Evolutionary conservation across 1,140 invertebrate genomes (phyloP).

Genomic region (Antheraea pernyi): DNA sequence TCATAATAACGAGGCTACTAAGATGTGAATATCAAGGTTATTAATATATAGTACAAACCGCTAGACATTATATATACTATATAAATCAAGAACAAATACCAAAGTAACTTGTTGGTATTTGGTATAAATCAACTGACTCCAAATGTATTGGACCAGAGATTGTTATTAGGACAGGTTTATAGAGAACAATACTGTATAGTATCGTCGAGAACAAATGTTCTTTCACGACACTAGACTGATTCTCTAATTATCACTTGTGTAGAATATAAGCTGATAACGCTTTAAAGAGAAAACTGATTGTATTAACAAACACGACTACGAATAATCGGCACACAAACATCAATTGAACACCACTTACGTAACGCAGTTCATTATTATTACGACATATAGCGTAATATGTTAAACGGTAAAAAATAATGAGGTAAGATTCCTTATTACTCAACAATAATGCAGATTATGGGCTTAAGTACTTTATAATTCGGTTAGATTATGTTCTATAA

Average conservation of each 20-base stretch:
- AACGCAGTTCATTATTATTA: background rate
- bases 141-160: background rate
- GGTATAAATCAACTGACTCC: background rate
- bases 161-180: background rate
- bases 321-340: background rate
- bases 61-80: background rate
- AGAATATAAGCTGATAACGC: too few relatives aligned
- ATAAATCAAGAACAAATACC: background rate
- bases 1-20: background rate
- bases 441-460: background rate
- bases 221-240: too few relatives aligned
- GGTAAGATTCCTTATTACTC: background rate
- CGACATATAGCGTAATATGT: background rate
- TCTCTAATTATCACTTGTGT: too few relatives aligned
- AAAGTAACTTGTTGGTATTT: background rate
- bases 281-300: background rate
- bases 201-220: too few relatives aligned
- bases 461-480: background rate
- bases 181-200: too few relatives aligned
- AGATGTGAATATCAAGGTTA: background rate
- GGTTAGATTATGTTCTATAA: background rate
- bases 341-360: background rate
- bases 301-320: background rate
- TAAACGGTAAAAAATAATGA: background rate
- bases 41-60: background rate